Evolutionary conservation across 2,797 vertebrate species (phyloP), one percentile per base, ranked within the genome.

Genomic region (Craterocephalus amniculus): DNA sequence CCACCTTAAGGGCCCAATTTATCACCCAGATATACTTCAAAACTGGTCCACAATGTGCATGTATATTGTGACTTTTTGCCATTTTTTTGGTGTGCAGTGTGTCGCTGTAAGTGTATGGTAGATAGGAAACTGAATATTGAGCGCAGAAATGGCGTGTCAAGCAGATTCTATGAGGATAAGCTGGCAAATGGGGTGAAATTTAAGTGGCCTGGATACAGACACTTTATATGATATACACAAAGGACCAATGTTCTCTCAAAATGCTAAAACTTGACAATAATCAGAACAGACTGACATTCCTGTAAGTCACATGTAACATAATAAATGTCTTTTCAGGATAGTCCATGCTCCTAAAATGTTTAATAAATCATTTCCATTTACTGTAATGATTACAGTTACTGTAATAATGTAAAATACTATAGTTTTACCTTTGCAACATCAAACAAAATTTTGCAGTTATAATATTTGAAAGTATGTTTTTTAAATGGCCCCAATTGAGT

Each of bases 101-200:
- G 60, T 35, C 31, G 72, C 69, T 81, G 38, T 40, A 40, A 16
- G 38, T 40, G 38, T 16, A 16, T 16, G 38, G 38, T 16, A 14
- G 38, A 40, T 16, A 60, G 72, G 68, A 68, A 78, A 79, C 72
- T 59, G 62, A 85, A 78, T 81, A 63, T 45, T 32, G 58, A 75
- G 66, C 70, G 70, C 76, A 77, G 68, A 49, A 31, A 80, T 76
- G 76, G 76, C 78, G 78, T 76, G 66, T 82, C 78, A 83, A 76
- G 61, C 77, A 67, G 75, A 80, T 62, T 82, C 63, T 66, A 29
- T 54, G 63, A 54, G 38, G 38, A 58, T 52, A 74, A 84, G 79
- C 85, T 76, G 77, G 77, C 73, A 70, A 85, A 84, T 85, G 79
- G 60, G 72, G 56, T 90, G 86, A 90, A 89, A 83, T 88, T 84